These are phyloP conservation scores for Camarhynchus parvulus DNA, from an alignment of 2,113 vertebrate genomes.

Conservation along the genomic window DNA sequence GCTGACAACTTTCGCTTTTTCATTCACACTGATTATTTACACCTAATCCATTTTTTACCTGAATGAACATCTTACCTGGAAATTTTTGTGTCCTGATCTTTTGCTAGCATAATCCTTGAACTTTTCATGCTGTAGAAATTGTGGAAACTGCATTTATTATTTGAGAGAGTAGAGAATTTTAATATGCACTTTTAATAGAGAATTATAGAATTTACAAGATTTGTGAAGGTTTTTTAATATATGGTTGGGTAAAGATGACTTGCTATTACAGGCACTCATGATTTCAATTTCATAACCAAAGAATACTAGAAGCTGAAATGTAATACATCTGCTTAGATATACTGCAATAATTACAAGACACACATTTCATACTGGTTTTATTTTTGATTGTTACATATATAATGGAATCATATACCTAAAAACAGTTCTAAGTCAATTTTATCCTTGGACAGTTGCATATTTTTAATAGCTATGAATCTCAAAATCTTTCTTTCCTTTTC, in stretches of 20 bases:
- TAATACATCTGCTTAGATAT: not conserved
- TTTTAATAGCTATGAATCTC: not conserved
- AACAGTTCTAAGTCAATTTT: not conserved
- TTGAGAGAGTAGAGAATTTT: not conserved
- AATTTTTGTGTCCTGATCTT: not conserved
- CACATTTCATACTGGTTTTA: not conserved
- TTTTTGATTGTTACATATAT: not conserved
- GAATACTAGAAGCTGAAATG: not conserved
- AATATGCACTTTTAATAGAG: not conserved
- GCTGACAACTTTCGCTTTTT: not conserved
- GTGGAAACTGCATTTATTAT: not conserved
- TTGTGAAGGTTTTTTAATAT: not conserved
- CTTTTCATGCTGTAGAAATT: not conserved
- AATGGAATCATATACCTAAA: not conserved
- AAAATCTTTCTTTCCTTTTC: not conserved
- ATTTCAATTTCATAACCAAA: not conserved
- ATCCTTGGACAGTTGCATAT: not conserved
- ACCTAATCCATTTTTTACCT: not conserved
- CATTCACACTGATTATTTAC: not conserved
- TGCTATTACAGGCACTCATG: not conserved
- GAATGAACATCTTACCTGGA: not conserved
- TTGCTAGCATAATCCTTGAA: not conserved
- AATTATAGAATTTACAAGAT: not conserved
- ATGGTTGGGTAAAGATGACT: not conserved
- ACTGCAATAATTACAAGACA: not conserved